Evolutionary conservation across 2,113 vertebrate species (phyloP), one percentile per base, ranked within the genome.

Genomic region (Xiphorhynchus elegans): DNA sequence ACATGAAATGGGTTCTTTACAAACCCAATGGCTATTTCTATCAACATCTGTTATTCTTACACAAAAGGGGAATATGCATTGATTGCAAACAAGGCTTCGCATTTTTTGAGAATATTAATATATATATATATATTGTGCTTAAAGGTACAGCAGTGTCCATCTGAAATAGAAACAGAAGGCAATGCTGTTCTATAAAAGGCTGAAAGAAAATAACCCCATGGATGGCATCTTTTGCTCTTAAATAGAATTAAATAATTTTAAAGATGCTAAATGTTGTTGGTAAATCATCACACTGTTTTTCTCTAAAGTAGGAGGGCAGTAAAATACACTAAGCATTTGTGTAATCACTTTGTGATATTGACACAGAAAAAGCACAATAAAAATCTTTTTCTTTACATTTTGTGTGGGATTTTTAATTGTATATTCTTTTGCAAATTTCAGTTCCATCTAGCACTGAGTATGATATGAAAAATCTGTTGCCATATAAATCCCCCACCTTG

Each of bases 11-110:
- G 97, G 95, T 96, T 97, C 97, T 97, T 97, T 96, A 95, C 95
- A 97, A 97, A 98, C 97, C 97, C 97, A 94, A 93, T 96, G 97
- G 97, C 97, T 97, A 95, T 97, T 98, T 97, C 98, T 88, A 98
- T 98, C 97, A 98, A 96, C 94, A 98, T 96, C 78, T 94, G 95
- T 97, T 97, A 97, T 96, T 97, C 96, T 95, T 96, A 95, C 95
- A 93, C 49, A 49, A 96, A 97, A 95, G 53, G 66, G 72, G 95
- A 97, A 98, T 97, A 87, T 89, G 96, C 93, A 89, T 86, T 96
- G 97, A 97, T 97, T 80, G 95, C 93, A 94, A 97, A 92, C 97
- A 94, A 97, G 95, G 74, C 88, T 89, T 89, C 11, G 0, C 47
- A 16, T 80, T 90, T 95, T 96, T 78, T 3, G 79, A 95, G 80